Base-by-base conservation (phyloP, 2,888 invertebrate species). In the Drosophila birchii region DNA sequence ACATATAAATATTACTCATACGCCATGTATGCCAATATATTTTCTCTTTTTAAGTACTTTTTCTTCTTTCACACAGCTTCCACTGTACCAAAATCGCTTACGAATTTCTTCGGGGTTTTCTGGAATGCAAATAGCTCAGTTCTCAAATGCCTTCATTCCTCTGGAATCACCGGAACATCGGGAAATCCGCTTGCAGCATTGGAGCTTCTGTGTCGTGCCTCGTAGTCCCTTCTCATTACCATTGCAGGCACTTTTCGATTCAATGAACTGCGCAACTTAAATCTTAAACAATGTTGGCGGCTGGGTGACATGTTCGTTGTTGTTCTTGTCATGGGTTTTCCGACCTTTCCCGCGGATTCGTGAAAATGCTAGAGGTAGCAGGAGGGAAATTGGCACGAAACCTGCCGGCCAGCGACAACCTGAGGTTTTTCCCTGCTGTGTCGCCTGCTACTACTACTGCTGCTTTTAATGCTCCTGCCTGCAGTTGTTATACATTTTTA, bases 401-500 rank as follows among this genome's bases (percentile, higher is more conserved):
- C 29, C 57, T 57, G 59, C 57, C 57, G 59, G 26, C 47, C 64
- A 49, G 62, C 53, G 62, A 60, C 72, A 66, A 76, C 66, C 78
- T 76, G 79, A 63, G 70, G 72, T 71, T 70, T 64, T 64, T 38
- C 55, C n/a, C 26, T 45, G 47, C 61, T 44, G 60, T 11, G 26
- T 26, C 39, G 41, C 36, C 49, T 41, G 57, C 61, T 36, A 41
- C 51, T 49, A 18, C 5, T 49, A 18, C 5, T 49, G 34, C 51
- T 51, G 49, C 41, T 63, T 58, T 64, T 47, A 72, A 58, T 58
- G 66, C 73, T 55, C 39, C 66, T 43, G 57, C 38, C 64, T 74
- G 73, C 73, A 73, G 75, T 74, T 66, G 58, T 23, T 74, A 49
- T 73, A 59, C 47, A 74, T 58, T 73, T 74, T 73, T 74, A 74